Percentiles rank a stretch among this genome's conserved stretches.
These are phyloP conservation scores for Potorous gilbertii DNA, from an alignment of 2,797 vertebrate genomes.

Conservation along the genomic window DNA sequence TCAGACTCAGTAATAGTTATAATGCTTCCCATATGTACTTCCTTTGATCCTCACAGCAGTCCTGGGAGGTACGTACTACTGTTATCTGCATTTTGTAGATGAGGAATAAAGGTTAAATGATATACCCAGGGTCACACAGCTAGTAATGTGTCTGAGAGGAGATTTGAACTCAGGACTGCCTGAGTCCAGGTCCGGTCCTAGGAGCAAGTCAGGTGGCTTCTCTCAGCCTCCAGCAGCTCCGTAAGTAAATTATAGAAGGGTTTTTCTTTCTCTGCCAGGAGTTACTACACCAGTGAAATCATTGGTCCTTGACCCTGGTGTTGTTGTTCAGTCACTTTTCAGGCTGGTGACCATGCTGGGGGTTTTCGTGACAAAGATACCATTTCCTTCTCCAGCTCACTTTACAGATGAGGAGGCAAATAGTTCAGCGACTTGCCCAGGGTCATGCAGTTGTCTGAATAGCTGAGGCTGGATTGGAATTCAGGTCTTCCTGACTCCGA, in stretches of 20 bases:
- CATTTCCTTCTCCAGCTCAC: not conserved
- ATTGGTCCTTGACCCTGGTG: not conserved
- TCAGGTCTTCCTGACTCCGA: not conserved
- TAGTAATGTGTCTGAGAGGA: not conserved
- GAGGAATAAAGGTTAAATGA: not conserved
- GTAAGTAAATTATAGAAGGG: not conserved
- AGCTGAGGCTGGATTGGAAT: not conserved
- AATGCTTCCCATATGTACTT: not conserved
- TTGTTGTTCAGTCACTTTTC: not conserved
- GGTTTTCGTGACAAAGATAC: not conserved
- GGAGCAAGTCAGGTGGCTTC: not conserved
- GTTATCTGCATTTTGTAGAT: not conserved
- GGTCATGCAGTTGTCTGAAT: not conserved
- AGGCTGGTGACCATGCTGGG: not conserved
- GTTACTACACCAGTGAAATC: not conserved
- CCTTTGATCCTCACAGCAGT: not conserved
- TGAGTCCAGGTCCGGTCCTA: not conserved
- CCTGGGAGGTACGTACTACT: not conserved
- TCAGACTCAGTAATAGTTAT: not conserved
- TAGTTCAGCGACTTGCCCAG: not conserved
- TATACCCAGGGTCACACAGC: not conserved
- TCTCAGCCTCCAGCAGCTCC: not conserved
- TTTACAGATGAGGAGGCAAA: not conserved
- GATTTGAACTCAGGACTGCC: not conserved
- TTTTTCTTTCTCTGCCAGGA: not conserved